Evolutionary conservation across 2,797 vertebrate genomes (phyloP), one percentile per base, ranked within the genome.

Genomic region (Loris lydekkerianus): DNA sequence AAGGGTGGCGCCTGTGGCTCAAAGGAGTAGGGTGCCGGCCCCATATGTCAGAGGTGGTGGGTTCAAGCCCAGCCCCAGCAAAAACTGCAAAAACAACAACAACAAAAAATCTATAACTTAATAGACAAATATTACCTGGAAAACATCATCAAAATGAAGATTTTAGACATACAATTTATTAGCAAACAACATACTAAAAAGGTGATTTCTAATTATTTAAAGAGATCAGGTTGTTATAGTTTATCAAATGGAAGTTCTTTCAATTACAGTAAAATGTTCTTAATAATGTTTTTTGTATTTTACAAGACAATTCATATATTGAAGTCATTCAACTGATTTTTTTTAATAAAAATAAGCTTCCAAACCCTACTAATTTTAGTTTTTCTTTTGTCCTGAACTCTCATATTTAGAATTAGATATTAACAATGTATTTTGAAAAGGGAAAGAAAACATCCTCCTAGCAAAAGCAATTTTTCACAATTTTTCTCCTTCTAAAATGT

Each of bases 291-390:
- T 65, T 37, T 49, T 89, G n/a, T 25, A 2, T 56, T 34, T 88
- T 75, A 7, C 34, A 86, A 96, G 88, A 72, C 18, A 96, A 91
- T 70, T 69, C 29, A 81, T 72, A 88, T 70, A 91, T 77, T 56
- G 73, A 94, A 61, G 18, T 20, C 67, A 93, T 29, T 90, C 23
- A 93, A 85, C 1, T 63, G 10, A 49, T 15, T 37, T 73, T 34
- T 72, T 61, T 90, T 92, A 34, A 89, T 67, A 84, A 78, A 92
- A 87, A 46, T 46, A 87, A 70, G 37, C 53, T 96, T 91, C 29
- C 58, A 93, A 87, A 72, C 20, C n/a, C 53, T 46, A 84, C 23
- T 84, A 67, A 93, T 70, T 92, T 86, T 65, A 89, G 27, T 69
- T 43, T 53, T 88, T 60, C 78, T 43, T 77, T 84, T 56, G 61